These are phyloP conservation scores for Chondrosia reniformis DNA, from an alignment of 37 sponge, comb jelly and placozoan genomes.

Conservation along the genomic window DNA sequence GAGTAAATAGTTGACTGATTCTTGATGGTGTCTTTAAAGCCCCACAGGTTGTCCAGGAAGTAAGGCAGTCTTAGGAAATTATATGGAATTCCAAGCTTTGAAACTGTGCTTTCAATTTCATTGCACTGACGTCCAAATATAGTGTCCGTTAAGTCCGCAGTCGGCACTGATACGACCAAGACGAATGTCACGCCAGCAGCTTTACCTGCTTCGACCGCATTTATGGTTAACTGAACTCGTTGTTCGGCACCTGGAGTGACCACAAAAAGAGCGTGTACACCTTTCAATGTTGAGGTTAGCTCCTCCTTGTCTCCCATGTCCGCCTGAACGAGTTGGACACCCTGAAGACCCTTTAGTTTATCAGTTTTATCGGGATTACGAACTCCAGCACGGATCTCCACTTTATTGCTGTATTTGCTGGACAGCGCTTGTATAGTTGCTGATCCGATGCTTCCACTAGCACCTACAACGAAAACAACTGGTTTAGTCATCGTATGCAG, in stretches of 20 bases:
- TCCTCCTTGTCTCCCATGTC: slow-evolving; percentile 34
- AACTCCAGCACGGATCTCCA: slow-evolving; percentile 56
- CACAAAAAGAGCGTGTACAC: slow-evolving; percentile 63
- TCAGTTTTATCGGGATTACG: slow-evolving; percentile 63
- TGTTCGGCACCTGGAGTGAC: slow-evolving; percentile 45
- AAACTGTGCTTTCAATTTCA: slow-evolving; percentile 28
- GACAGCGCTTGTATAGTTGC: slow-evolving; percentile 43
- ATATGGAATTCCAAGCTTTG: slow-evolving; percentile 43
- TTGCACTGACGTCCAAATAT: slow-evolving; percentile 30
- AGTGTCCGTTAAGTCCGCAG: slow-evolving; percentile 35
- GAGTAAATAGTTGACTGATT: slow-evolving; percentile 5
- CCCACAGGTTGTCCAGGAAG: slow-evolving; percentile 42
- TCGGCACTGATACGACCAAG: slow-evolving; percentile 27
- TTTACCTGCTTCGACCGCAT: slow-evolving; percentile 49
- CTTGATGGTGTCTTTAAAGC: slow-evolving; percentile 28
- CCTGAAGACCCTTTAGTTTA: slow-evolving; percentile 29
- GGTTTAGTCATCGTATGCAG: slow-evolving; percentile 1
- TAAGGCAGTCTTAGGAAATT: slow-evolving; percentile 51
- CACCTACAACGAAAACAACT: slow-evolving; percentile 34
- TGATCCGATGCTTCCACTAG: slow-evolving; percentile 48
- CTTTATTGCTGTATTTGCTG: slow-evolving; percentile 43
- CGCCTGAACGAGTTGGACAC: slow-evolving; percentile 45
- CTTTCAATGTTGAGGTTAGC: slow-evolving; percentile 24
- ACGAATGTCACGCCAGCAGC: slow-evolving; percentile 54
- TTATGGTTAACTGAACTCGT: slow-evolving; percentile 33